A percentile compares a stretch with the other conserved stretches of the same genome.
These are phyloP conservation scores for Conus betulinus DNA, from an alignment of 1,140 invertebrate genomes.

Conservation along the genomic window DNA sequence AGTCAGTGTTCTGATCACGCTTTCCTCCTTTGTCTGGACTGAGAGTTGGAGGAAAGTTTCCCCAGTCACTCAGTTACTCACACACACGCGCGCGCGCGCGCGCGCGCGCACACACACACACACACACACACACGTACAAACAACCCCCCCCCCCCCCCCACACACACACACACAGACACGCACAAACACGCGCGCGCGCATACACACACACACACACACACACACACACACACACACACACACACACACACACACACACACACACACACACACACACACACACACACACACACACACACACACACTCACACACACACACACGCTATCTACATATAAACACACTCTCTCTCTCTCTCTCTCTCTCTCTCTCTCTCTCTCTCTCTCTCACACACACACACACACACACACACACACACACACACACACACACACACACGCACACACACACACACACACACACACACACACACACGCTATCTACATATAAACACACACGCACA, in stretches of 20 bases:
- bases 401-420: not conserved
- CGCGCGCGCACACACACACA: not conserved
- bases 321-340: too few species aligned
- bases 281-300: slow-evolving; percentile 19
- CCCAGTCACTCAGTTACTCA: too few species aligned
- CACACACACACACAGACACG: not conserved
- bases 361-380: too few species aligned
- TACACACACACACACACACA: not conserved
- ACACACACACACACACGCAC: slow-evolving; percentile 15
- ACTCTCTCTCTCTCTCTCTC: too few species aligned
- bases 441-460: slow-evolving; percentile 18
- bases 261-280: not conserved
- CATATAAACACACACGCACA: too few species aligned
- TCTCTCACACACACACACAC: too few species aligned
- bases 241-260: not conserved
- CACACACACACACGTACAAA: not conserved
- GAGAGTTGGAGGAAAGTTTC: too few species aligned
- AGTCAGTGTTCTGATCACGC: too few species aligned
- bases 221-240: not conserved
- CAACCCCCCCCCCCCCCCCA: not conserved
- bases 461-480: not conserved
- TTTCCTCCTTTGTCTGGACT: too few species aligned
- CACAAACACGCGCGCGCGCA: not conserved
- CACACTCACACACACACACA: slow-evolving; percentile 1
- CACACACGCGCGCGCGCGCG: too few species aligned